Conservation (phyloP, 2,113 vertebrate genomes). For the Laterallus jamaicensis region DNA sequence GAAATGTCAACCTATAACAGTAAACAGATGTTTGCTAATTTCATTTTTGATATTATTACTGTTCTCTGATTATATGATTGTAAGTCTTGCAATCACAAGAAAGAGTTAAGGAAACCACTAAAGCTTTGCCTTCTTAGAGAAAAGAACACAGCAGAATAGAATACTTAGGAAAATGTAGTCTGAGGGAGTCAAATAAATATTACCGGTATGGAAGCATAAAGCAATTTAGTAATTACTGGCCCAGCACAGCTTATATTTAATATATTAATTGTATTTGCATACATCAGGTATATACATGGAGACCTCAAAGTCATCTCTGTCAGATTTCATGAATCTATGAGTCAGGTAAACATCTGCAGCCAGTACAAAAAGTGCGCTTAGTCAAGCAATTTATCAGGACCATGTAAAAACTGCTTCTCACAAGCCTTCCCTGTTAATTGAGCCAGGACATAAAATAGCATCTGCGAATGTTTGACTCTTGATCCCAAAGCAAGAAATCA, state of each 20-base stretch:
- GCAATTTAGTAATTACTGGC: background rate
- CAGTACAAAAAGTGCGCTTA: slow-evolving; percentile 15
- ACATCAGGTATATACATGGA: background rate
- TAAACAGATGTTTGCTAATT: background rate
- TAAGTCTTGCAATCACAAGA: background rate
- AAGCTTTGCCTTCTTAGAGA: background rate
- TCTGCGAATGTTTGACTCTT: slow-evolving; percentile 22
- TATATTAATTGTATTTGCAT: slow-evolving; percentile 19
- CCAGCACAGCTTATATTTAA: background rate
- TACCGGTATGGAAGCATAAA: background rate
- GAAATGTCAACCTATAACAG: background rate
- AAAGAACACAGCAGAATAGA: background rate
- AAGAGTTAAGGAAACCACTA: background rate
- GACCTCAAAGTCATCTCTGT: slow-evolving; percentile 27
- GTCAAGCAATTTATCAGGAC: background rate
- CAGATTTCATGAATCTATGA: slow-evolving; percentile 26
- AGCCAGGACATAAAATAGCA: slow-evolving; percentile 8
- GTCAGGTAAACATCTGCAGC: slow-evolving; percentile 30
- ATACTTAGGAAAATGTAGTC: background rate
- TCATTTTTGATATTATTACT: background rate
- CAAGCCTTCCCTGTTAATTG: slow-evolving; percentile 1
- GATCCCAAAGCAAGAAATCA: slow-evolving; percentile 14
- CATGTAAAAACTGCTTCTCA: background rate
- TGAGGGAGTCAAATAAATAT: background rate
- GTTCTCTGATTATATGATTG: background rate